Percentiles rank a stretch among this genome's conserved stretches.
Evolutionary conservation across 2,797 vertebrate species (phyloP).

Genomic region (Pangasius sanitwongsei): DNA sequence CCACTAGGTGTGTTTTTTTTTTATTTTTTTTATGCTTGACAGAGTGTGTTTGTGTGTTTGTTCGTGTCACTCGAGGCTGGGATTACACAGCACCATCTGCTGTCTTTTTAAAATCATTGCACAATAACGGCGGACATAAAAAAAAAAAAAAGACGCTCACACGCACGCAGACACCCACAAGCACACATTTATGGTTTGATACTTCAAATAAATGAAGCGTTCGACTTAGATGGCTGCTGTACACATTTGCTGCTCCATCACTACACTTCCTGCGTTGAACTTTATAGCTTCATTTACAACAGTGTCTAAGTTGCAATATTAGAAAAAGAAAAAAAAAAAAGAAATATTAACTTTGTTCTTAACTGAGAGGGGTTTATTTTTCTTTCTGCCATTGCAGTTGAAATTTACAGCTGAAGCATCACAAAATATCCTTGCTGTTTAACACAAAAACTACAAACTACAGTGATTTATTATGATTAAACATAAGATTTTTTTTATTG

Average conservation of each 20-base stretch:
- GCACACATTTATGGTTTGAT: conserved; percentile 37
- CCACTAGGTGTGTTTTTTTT: not conserved
- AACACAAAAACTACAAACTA: not conserved
- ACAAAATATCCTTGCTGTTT: not conserved
- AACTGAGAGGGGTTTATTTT: not conserved
- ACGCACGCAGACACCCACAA: conserved; percentile 52
- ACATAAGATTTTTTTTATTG: not conserved
- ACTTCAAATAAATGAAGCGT: conserved; percentile 44
- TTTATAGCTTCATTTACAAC: conserved; percentile 29
- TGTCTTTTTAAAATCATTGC: conserved; percentile 62
- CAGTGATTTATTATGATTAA: not conserved
- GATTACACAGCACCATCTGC: conserved; percentile 74
- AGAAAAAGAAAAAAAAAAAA: not conserved
- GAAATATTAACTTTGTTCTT: conserved; percentile 19
- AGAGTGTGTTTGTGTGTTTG: not conserved
- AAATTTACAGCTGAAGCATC: not conserved
- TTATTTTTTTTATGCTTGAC: not conserved
- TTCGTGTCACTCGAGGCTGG: conserved; percentile 27
- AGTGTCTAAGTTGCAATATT: conserved; percentile 22
- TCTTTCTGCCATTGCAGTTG: not conserved
- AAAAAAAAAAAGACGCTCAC: not conserved
- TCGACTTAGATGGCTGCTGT: conserved; percentile 31
- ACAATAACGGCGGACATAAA: conserved; percentile 46
- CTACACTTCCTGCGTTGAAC: conserved; percentile 24
- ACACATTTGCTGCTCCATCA: conserved; percentile 38